Evolutionary conservation across 2,888 invertebrate species (phyloP).

Genomic region (Caenorhabditis sulstoni): DNA sequence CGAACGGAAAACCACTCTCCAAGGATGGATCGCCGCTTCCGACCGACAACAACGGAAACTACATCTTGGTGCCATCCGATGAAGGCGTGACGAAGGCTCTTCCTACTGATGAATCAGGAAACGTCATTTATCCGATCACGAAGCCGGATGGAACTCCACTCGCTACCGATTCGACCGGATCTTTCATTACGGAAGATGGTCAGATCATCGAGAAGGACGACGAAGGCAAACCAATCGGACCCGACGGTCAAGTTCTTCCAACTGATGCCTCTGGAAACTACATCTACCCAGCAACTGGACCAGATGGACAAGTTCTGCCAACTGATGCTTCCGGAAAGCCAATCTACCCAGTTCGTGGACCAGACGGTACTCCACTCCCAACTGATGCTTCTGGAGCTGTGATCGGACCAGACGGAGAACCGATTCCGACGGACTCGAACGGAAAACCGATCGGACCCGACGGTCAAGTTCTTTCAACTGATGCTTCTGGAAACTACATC

Average conservation of each 20-base stretch:
- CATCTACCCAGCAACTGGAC: slow-evolving; percentile 59
- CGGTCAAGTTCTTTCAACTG: too few relatives aligned
- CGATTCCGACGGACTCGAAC: slow-evolving; percentile 63
- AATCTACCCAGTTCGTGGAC: slow-evolving; percentile 54
- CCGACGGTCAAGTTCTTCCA: slow-evolving; percentile 65
- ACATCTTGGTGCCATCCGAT: slow-evolving; percentile 21
- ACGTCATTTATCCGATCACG: slow-evolving; percentile 55
- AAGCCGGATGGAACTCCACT: slow-evolving; percentile 53
- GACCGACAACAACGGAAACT: slow-evolving; percentile 40
- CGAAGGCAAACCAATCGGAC: slow-evolving; percentile 62
- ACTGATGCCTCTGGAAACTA: slow-evolving; percentile 67
- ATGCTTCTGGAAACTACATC: too few relatives aligned
- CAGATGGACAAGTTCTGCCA: slow-evolving; percentile 67
- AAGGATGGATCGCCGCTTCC: slow-evolving; percentile 52
- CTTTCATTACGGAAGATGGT: slow-evolving; percentile 46
- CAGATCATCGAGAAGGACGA: slow-evolving; percentile 40
- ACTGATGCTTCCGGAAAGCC: slow-evolving; percentile 55
- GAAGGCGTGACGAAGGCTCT: slow-evolving; percentile 23
- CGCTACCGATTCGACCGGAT: slow-evolving; percentile 53
- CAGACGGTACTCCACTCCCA: slow-evolving; percentile 58
- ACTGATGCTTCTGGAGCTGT: slow-evolving; percentile 59
- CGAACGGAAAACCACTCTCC: slow-evolving; percentile 45
- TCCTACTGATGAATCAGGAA: slow-evolving; percentile 56
- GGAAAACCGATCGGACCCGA: slow-evolving; percentile 10
- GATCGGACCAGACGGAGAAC: slow-evolving; percentile 53